These are phyloP conservation scores for Sycophila sp. DNA, from an alignment of 1,140 invertebrate genomes.

Conservation along the genomic window DNA sequence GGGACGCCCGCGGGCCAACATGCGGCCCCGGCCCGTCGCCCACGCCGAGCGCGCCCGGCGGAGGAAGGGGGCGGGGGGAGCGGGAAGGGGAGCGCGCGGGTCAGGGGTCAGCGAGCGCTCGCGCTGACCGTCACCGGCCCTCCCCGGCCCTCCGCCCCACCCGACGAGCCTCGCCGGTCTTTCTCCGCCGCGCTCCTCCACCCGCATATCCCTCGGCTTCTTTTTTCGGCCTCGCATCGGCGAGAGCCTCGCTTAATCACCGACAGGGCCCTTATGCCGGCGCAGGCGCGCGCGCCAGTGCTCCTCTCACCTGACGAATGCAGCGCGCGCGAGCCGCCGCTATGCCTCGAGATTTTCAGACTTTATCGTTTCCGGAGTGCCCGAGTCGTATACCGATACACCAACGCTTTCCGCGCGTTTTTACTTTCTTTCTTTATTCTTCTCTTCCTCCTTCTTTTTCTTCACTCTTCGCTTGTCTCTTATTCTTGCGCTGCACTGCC, in stretches of 20 bases:
- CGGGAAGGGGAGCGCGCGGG: conserved; percentile 44
- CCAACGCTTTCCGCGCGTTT: not conserved
- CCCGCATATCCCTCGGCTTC: conserved; percentile 23
- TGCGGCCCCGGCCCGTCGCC: conserved; percentile 60
- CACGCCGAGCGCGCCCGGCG: conserved; percentile 49
- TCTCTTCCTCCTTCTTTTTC: not conserved
- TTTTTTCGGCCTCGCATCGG: conserved; percentile 19
- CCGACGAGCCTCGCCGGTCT: too few relatives aligned
- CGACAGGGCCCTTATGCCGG: conserved; percentile 48
- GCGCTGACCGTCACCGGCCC: conserved; percentile 63
- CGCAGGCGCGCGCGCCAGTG: conserved; percentile 15
- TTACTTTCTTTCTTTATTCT: conserved; percentile 4
- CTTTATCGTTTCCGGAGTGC: conserved; percentile 32
- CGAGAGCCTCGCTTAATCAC: conserved; percentile 57
- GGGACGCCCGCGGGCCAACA: conserved; percentile 66
- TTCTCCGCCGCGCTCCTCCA: conserved; percentile 14
- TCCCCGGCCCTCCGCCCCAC: conserved; percentile 31
- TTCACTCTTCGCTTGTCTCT: too few relatives aligned
- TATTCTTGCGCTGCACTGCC: too few relatives aligned
- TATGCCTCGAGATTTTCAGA: conserved; percentile 11
- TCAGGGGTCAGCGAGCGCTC: conserved; percentile 65
- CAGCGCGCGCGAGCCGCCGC: not conserved
- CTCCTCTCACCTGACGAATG: conserved; percentile 30
- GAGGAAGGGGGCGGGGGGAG: not conserved
- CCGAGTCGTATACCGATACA: not conserved